Base-by-base conservation (phyloP, 2,113 vertebrate genomes). In the Chionodraco myersi region DNA sequence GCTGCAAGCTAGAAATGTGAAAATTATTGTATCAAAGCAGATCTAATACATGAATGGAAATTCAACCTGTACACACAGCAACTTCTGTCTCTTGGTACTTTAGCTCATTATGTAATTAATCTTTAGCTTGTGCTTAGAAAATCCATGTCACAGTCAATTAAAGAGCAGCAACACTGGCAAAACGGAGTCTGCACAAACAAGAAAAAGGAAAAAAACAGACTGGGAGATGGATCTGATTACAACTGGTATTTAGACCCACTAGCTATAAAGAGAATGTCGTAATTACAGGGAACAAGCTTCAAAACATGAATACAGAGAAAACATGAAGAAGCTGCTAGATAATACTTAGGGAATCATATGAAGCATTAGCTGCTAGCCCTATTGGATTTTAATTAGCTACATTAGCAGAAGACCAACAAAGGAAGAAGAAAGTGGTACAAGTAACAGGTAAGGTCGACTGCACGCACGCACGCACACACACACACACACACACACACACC, bases 341-440 rank as follows among this genome's bases (percentile, higher is more conserved):
- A 75, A 84, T 44, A 73, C 72, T 18, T 34, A 75, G 76, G 47
- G 49, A 23, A 62, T 83, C 60, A 79, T 74, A 36, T 75, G 52
- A 64, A 73, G 79, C 73, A 75, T 62, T 77, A 6, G 53, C 75
- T 67, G 77, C 73, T 67, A 80, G 87, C 74, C 67, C 85, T 81
- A 26, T 54, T 70, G 72, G 79, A 77, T 82, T 92, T 91, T 90
- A 89, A 87, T 86, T 83, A 88, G 79, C 76, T 66, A 21, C 77
- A 84, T 76, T 63, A 51, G 75, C 36, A 47, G 67, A 47, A 52
- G 41, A 68, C 58, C 77, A 72, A 59, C 75, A 81, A 34, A 51
- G 36, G 18, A 62, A 49, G 71, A 72, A 36, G 36, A 36, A 10
- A 26, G 52, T 12, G 5, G 4, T 30, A 30, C 30, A 30, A 30